A percentile compares a stretch with the other conserved stretches of the same genome.
phyloP scores from a whole-genome alignment of 2,113 vertebrate species.

The Herpetotheres cachinnans region DNA sequence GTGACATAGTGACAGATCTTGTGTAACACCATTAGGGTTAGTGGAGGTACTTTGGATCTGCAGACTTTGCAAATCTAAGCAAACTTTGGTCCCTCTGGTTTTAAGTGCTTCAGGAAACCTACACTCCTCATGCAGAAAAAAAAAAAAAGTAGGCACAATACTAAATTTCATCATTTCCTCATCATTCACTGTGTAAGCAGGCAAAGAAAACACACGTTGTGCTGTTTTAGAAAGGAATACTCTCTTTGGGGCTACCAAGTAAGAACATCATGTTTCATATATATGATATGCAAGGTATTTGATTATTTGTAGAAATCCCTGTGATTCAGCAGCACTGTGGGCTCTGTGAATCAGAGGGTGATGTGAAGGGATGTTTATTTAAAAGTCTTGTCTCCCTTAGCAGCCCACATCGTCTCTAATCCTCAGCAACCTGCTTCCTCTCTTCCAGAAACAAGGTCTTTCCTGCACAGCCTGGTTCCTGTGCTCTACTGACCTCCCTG shows the following conservation, averaged over 20 bases:
- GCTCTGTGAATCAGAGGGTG: constrained; percentile 11
- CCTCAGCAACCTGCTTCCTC: constrained; percentile 1
- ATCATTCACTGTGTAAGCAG: constrained; percentile 1
- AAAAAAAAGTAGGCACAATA: neutral
- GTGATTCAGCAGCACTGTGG: constrained; percentile 6
- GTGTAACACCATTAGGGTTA: neutral
- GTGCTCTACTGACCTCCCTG: neutral
- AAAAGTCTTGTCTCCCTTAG: constrained; percentile 18
- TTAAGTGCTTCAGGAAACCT: constrained; percentile 6
- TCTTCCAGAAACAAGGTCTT: constrained; percentile 1
- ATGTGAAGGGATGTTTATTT: constrained; percentile 45
- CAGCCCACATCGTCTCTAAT: neutral
- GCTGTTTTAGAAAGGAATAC: neutral
- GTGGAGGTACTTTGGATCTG: neutral
- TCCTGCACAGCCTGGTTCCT: neutral
- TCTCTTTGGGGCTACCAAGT: neutral
- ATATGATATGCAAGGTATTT: constrained; percentile 10
- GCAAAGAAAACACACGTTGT: constrained; percentile 27
- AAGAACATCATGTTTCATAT: constrained; percentile 10
- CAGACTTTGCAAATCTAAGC: neutral
- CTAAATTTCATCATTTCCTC: constrained; percentile 35
- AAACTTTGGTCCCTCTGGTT: neutral
- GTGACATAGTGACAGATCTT: neutral
- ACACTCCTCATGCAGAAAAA: neutral
- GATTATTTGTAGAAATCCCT: constrained; percentile 54